phyloP scores from a whole-genome alignment of 2,888 invertebrate genomes.

The Thalpophila matura region DNA sequence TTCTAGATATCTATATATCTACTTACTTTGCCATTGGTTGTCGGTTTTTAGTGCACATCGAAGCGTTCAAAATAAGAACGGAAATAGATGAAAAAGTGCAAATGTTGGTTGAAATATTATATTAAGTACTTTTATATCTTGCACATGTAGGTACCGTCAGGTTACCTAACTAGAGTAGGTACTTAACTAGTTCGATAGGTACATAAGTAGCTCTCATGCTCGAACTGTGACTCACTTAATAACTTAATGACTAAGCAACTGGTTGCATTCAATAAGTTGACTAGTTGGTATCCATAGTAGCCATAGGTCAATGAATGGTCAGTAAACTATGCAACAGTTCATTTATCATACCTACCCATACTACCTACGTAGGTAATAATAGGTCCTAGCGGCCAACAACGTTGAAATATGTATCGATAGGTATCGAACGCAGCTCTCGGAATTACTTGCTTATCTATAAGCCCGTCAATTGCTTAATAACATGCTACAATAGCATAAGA shows the following conservation, averaged over 20 bases:
- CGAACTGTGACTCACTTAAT: too few species aligned
- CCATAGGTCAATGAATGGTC: constrained; percentile 48
- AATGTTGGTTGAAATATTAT: too few species aligned
- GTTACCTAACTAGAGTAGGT: too few species aligned
- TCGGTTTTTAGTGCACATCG: too few species aligned
- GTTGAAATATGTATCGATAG: constrained; percentile 67
- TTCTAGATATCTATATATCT: too few species aligned
- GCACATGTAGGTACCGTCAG: too few species aligned
- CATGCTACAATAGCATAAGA: not conserved
- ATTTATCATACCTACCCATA: not conserved
- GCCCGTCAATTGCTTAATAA: constrained; percentile 9
- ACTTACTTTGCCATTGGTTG: too few species aligned
- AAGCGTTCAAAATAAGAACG: too few species aligned
- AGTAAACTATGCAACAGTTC: constrained; percentile 21
- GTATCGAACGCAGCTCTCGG: constrained; percentile 62
- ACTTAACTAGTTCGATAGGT: too few species aligned
- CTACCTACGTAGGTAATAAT: not conserved
- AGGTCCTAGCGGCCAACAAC: constrained; percentile 23
- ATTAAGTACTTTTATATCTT: too few species aligned
- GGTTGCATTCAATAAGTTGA: constrained; percentile 32
- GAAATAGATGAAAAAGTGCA: too few species aligned
- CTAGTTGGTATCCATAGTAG: constrained; percentile 54
- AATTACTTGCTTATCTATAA: constrained; percentile 37
- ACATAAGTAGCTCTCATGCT: too few species aligned
- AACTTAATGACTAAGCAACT: constrained; percentile 2